Percentiles rank a stretch among this genome's conserved stretches.
phyloP scores from a whole-genome alignment of 2,113 vertebrate genomes.

The Poicephalus meyeri region DNA sequence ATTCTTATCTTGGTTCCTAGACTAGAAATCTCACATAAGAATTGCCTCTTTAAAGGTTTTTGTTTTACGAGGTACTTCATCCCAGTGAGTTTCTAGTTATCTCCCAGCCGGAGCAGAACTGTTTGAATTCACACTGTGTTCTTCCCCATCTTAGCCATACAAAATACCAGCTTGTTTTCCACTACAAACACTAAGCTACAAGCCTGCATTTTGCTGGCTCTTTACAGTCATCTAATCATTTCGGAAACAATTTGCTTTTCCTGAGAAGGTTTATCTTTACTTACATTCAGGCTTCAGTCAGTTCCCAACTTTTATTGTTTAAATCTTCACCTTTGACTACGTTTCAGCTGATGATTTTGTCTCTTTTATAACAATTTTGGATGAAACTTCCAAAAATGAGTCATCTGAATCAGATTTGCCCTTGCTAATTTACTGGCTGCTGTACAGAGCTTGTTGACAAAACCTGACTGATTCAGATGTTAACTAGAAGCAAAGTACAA shows the following conservation, averaged over 20 bases:
- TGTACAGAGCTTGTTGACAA: background rate
- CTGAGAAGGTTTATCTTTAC: background rate
- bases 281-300: background rate
- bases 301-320: background rate
- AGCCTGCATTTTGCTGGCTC: background rate
- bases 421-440: constrained; percentile 17
- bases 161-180: background rate
- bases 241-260: background rate
- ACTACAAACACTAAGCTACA: background rate
- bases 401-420: constrained; percentile 25
- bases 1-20: background rate
- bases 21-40: constrained; percentile 12
- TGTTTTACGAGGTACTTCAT: background rate
- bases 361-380: background rate
- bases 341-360: constrained; percentile 1
- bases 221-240: background rate
- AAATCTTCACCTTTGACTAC: background rate
- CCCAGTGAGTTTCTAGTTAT: background rate
- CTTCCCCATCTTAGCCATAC: background rate
- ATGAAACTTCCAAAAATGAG: background rate
- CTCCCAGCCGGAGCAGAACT: background rate
- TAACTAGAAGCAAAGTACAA: background rate
- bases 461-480: background rate
- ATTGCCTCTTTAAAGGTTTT: background rate
- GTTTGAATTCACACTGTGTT: background rate